Conservation (phyloP, 1,140 invertebrate genomes). For the Agraylea sexmaculata region DNA sequence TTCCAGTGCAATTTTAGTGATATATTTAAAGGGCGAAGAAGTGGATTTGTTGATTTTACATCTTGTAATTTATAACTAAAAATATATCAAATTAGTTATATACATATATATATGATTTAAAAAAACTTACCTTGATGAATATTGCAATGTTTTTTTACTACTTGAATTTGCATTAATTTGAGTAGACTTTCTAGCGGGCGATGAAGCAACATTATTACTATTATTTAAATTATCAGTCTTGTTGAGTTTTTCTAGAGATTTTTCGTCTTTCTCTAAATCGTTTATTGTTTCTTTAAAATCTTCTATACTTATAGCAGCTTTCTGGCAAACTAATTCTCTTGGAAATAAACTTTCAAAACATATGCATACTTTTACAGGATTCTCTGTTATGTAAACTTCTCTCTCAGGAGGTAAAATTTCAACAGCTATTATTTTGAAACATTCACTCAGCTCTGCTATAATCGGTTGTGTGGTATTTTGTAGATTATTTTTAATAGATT, state of each 20-base stretch:
- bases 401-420: constrained; percentile 34
- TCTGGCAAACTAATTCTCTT: constrained; percentile 41
- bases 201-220: constrained; percentile 28
- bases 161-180: constrained; percentile 15
- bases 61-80: constrained; percentile 44
- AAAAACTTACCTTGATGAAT: constrained; percentile 31
- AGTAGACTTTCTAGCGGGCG: constrained; percentile 23
- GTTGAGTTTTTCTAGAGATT: constrained; percentile 31
- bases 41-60: constrained; percentile 45
- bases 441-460: constrained; percentile 38
- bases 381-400: constrained; percentile 26
- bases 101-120: constrained; percentile 1
- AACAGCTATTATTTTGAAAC: constrained; percentile 34
- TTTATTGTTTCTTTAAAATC: constrained; percentile 25
- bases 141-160: constrained; percentile 12
- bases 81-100: constrained; percentile 13
- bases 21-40: constrained; percentile 50
- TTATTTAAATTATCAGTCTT: constrained; percentile 37
- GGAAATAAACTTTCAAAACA: constrained; percentile 19
- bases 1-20: constrained; percentile 62
- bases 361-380: constrained; percentile 12
- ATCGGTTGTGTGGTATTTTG: constrained; percentile 37
- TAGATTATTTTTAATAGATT: constrained; percentile 43
- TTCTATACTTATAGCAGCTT: constrained; percentile 43
- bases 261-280: constrained; percentile 24